Evolutionary conservation across 2,888 invertebrate genomes (phyloP), one percentile per base, ranked within the genome.

Genomic region (Seladonia tumulorum): DNA sequence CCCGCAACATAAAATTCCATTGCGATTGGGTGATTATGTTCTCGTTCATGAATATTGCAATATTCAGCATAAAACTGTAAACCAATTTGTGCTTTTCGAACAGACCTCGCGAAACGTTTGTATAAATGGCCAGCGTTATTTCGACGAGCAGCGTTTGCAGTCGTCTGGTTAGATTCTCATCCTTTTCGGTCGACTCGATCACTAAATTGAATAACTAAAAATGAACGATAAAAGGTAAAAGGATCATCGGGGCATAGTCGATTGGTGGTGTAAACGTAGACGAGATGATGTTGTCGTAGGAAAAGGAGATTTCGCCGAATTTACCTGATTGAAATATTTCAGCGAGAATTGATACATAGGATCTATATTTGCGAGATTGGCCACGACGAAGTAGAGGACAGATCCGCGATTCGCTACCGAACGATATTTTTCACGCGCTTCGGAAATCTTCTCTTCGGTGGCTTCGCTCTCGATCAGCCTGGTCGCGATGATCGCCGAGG

Each of bases 271-370:
- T 14, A 2, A 14, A 12, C 45, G 35, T 35, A 35, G 35, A 35
- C 5, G 35, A 35, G n/a, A 10, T 8, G 42, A 1, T 42, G 10
- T 42, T 1, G 8, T 42, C 42, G 42, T 8, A 10, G 42, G 42
- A 42, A 42, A 10, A 42, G 42, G 42, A 8, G n/a, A 57, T 57
- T 57, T 63, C 29, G 5, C 2, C 7, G 25, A 16, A 29, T 39
- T 39, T 90, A 96, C 96, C 94, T 97, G 97, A 89, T 96, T 98
- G 93, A 99, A 99, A 95, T 98, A 99, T 92, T 98, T 98, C 60
- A 99, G 95, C 0, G 98, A 99, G 95, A 98, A 99, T 95, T 99
- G 99, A 95, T 99, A 99, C 99, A 99, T 99, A 0, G 98, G 98
- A 95, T 99, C 99, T 82, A 99, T 98, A 92, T 98, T 98, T 0